Conservation (phyloP, 1,140 invertebrate genomes). For the Solenopsis fugax region DNA sequence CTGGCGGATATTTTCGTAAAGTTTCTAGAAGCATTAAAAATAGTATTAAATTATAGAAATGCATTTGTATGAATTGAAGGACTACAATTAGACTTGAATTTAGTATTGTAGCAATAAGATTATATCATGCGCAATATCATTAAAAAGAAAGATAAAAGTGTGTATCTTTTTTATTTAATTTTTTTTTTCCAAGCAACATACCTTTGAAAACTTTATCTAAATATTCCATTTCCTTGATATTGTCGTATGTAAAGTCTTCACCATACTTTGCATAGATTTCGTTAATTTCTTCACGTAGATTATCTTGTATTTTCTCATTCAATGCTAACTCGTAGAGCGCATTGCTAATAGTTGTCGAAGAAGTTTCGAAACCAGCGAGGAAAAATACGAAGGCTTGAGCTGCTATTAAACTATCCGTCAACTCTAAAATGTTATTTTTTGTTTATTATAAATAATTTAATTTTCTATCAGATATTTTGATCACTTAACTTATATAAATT, state of each 20-base stretch:
- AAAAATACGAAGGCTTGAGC: constrained; percentile 85
- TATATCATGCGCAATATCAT: background rate
- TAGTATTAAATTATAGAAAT: background rate
- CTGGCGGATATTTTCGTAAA: constrained; percentile 88
- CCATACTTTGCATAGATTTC: constrained; percentile 67
- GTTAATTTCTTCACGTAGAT: constrained; percentile 54
- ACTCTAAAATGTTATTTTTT: constrained; percentile 62
- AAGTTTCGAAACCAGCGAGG: constrained; percentile 88
- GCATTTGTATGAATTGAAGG: background rate
- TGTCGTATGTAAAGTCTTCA: constrained; percentile 74
- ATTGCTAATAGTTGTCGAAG: constrained; percentile 86
- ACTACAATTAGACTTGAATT: background rate
- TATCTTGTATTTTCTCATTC: background rate
- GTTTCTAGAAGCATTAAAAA: constrained; percentile 85
- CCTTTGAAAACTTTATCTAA: constrained; percentile 78
- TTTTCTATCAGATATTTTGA: too few species aligned
- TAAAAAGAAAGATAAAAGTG: background rate
- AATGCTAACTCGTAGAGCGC: constrained; percentile 74
- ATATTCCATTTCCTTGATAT: constrained; percentile 77
- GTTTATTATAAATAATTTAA: background rate
- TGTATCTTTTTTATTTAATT: background rate
- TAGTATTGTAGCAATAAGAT: background rate
- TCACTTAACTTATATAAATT: too few species aligned
- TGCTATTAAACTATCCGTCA: constrained; percentile 77
- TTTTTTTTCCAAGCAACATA: constrained; percentile 33